Evolutionary conservation across 2,113 vertebrate species (phyloP), one percentile per base, ranked within the genome.

Genomic region (Prolemur simus): DNA sequence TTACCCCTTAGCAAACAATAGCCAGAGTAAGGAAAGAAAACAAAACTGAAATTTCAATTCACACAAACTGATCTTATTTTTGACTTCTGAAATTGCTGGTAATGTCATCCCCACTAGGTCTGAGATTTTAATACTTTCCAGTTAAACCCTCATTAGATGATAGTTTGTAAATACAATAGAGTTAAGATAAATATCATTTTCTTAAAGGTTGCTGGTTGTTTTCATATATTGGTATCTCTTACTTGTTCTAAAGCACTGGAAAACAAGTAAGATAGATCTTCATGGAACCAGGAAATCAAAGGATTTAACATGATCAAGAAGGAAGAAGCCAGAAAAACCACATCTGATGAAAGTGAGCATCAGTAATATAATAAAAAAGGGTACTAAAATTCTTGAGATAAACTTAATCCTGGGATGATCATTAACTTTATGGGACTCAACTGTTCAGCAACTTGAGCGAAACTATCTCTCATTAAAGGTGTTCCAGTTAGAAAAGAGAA

Each of bases 341-440:
- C 21, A 91, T 64, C 20, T 68, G 37, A n/a, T 9, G n/a, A 71
- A 47, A 90, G 14, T 81, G n/a, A 87, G 39, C 3, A 74, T 85
- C 80, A 78, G 32, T 47, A 81, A 74, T 90, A 94, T 91, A 54
- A 93, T 42, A 90, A 66, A 64, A 80, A 96, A 81, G 45, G 54
- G 23, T 15, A 58, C 32, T 87, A 66, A 81, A 86, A 81, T 85
- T 94, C 45, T 91, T 47, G 64, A 25, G 60, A 47, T 84, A 69
- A 87, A 81, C 32, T 66, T 80, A 74, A 58, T 90, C 64, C 12
- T 58, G 66, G 81, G 45, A 91, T 81, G 47, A 58, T 39, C 34
- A 66, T 17, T 74, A 68, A 58, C 34, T 91, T 89, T 71, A 49
- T 17, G 14, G 66, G 39, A 58, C 14, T 76, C 69, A 91, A 86